Percentiles rank a stretch among this genome's conserved stretches.
phyloP scores from a whole-genome alignment of 2,797 vertebrate species.

The Darevskia nairensis region DNA sequence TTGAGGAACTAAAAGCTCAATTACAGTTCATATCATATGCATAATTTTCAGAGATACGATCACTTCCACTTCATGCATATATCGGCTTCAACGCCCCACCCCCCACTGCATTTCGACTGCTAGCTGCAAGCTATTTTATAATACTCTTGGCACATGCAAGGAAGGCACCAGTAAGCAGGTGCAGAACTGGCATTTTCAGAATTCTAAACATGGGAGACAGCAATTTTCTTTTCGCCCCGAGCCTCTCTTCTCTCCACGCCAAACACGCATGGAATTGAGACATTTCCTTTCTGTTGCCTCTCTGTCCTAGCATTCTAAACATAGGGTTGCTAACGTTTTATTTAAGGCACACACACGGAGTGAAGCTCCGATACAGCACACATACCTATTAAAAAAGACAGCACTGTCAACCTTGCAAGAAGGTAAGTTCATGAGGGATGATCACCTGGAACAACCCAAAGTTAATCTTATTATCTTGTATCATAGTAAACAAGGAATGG shows the following conservation, averaged over 20 bases:
- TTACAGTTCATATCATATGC: slow-evolving; percentile 10
- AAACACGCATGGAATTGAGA: background rate
- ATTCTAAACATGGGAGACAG: background rate
- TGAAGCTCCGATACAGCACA: background rate
- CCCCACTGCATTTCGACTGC: background rate
- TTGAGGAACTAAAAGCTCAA: background rate
- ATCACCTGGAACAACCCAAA: background rate
- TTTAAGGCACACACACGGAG: background rate
- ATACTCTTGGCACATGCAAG: background rate
- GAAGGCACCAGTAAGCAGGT: background rate
- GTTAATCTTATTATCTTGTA: background rate
- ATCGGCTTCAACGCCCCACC: background rate
- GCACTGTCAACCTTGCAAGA: background rate
- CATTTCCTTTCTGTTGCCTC: background rate
- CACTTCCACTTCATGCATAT: slow-evolving; percentile 12
- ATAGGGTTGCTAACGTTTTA: background rate
- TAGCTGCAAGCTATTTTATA: slow-evolving; percentile 5
- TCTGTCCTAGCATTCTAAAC: slow-evolving; percentile 9
- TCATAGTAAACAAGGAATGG: background rate
- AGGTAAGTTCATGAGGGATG: background rate
- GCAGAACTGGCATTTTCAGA: slow-evolving; percentile 1
- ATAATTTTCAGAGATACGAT: slow-evolving; percentile 6
- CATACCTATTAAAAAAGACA: background rate
- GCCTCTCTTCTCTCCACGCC: slow-evolving; percentile 21
- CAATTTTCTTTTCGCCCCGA: rapidly evolving